Base-by-base conservation (phyloP, 92 coral and sea anemone genomes). In the Metridium senile region DNA sequence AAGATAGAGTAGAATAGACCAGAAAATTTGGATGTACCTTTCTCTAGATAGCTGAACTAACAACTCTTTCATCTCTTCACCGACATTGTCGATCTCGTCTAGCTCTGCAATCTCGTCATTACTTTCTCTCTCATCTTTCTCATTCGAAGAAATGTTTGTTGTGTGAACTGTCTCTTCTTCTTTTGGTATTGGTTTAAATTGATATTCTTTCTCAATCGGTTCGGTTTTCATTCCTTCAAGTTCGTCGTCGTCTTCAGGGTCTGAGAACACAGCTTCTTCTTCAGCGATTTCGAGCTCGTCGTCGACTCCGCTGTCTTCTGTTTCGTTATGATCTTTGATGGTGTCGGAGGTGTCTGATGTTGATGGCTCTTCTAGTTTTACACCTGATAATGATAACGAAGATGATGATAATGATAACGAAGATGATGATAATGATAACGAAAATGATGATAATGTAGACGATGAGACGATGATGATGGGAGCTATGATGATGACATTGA, bases 251-350 rank as follows among this genome's bases (percentile, higher is more conserved):
- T 96, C 99, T 68, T 96, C 99, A 27, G 99, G 97, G 75, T 95
- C 99, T 27, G 99, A 96, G 82, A 96, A 96, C 33, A 89, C 90
- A 1, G 99, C 99, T 74, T 96, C 97, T 86, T 89, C 97, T 68
- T 89, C 97, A 27, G 93, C 86, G 22, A 84, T 84, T 74, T 91
- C 97, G 26, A 91, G 63, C 62, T 91, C 97, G 4, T 89, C 97
- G 68, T 91, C 97, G 33, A 91, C 91, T 0, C 97, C 97, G 70
- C 93, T 91, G 82, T 91, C 97, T 31, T 68, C 90, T 32, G 84
- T 79, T 25, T 86, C 95, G 46, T 67, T 64, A 29, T 76, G 87
- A 25, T 88, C 86, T 47, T 67, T 76, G 56, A 72, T 73, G 57
- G 80, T 26, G 49, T 39, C 49, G 13, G 49, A 10, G 68, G 80